Evolutionary conservation across 2,797 vertebrate species (phyloP).

Genomic region (Macropus fuliginosus): DNA sequence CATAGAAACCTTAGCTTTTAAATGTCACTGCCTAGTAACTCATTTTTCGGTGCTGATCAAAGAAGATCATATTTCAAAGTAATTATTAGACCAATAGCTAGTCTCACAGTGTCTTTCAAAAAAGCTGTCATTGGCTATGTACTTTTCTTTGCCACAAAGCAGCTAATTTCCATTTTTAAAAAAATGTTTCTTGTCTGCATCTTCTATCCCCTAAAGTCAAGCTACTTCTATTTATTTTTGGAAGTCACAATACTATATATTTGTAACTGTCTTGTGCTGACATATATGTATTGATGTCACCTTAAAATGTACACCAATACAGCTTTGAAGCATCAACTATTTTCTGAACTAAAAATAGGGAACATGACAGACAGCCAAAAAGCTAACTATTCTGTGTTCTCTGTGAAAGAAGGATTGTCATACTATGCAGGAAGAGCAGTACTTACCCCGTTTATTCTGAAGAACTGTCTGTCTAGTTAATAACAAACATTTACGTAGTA

Average conservation of each 20-base stretch:
- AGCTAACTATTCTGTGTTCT: not conserved
- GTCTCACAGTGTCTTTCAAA: not conserved
- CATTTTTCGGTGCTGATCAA: slow-evolving; percentile 67
- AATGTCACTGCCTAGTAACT: slow-evolving; percentile 70
- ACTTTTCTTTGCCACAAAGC: not conserved
- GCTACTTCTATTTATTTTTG: not conserved
- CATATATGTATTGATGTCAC: slow-evolving; percentile 52
- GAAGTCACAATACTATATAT: not conserved
- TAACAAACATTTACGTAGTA: not conserved
- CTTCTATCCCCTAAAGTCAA: not conserved
- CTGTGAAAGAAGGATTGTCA: no score
- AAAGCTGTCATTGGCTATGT: not conserved
- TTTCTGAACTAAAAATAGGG: not conserved
- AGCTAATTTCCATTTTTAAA: not conserved
- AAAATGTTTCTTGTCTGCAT: not conserved
- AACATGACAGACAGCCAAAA: not conserved
- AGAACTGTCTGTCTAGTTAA: not conserved
- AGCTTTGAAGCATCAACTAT: not conserved
- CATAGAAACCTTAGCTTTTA: slow-evolving; percentile 74
- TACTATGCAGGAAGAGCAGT: accelerated
- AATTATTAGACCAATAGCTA: not conserved
- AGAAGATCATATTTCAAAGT: not conserved
- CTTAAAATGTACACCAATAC: slow-evolving; percentile 8
- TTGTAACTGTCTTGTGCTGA: slow-evolving; percentile 15
- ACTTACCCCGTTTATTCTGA: not conserved